Conservation (phyloP, 2,797 vertebrate genomes). For the Diglossa cyanea region DNA sequence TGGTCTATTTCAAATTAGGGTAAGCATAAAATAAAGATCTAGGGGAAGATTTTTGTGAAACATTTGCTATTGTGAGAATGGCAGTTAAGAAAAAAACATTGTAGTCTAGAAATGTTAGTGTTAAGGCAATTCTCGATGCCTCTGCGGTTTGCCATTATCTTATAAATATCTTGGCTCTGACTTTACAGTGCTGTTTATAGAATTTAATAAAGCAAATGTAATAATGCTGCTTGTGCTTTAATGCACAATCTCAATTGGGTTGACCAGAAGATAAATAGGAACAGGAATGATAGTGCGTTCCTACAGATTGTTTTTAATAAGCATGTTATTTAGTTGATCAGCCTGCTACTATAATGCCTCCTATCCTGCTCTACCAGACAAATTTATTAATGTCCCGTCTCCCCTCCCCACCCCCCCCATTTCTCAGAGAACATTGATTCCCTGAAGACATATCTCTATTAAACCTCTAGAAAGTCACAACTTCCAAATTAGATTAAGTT, state of each 20-base stretch:
- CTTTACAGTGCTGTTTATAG: constrained; percentile 69
- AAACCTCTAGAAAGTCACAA: constrained; percentile 75
- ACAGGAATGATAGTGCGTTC: constrained; percentile 66
- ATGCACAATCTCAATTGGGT: constrained; percentile 69
- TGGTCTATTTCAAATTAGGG: constrained; percentile 17
- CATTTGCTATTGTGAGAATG: neutral
- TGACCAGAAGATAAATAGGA: constrained; percentile 76
- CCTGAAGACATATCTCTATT: constrained; percentile 75
- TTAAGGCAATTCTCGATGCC: constrained; percentile 21
- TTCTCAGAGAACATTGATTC: constrained; percentile 71
- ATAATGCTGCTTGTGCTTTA: constrained; percentile 68
- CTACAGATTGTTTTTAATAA: constrained; percentile 76
- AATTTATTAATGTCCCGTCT: constrained; percentile 68
- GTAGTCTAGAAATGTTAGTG: neutral
- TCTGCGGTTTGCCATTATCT: constrained; percentile 43
- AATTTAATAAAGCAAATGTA: constrained; percentile 75
- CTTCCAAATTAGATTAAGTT: constrained; percentile 78
- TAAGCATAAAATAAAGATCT: neutral
- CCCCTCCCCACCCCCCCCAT: neutral
- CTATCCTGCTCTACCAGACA: constrained; percentile 65
- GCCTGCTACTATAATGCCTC: constrained; percentile 55
- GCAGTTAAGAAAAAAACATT: constrained; percentile 36
- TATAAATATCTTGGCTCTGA: constrained; percentile 69
- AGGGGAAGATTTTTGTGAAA: neutral
- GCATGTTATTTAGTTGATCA: constrained; percentile 76